Conservation (phyloP, 2,888 invertebrate species). For the Melieria picta region DNA sequence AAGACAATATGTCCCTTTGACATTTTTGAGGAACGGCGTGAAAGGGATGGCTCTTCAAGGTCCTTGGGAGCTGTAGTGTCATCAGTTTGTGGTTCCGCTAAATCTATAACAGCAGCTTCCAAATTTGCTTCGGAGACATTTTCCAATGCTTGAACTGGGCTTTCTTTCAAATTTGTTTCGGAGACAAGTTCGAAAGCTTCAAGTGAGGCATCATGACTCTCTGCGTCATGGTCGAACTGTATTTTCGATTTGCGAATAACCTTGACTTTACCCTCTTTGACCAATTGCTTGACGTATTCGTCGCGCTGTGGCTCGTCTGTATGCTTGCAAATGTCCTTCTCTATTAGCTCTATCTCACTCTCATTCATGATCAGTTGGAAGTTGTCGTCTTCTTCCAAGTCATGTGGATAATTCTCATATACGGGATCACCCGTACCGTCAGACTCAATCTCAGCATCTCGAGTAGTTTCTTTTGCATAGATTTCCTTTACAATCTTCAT, state of each 20-base stretch:
- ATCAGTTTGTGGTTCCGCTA: too few species aligned
- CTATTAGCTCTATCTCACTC: slow-evolving; percentile 20
- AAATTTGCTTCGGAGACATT: background rate
- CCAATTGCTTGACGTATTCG: slow-evolving; percentile 9
- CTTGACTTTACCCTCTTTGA: slow-evolving; percentile 12
- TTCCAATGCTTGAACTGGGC: background rate
- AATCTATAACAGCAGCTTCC: too few species aligned
- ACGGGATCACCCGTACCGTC: background rate
- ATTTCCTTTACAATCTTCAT: background rate
- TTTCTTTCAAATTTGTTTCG: too few species aligned
- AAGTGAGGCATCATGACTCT: too few species aligned
- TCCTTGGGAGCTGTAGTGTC: too few species aligned
- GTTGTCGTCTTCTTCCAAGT: slow-evolving; percentile 8
- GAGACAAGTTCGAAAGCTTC: too few species aligned
- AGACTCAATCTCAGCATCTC: background rate
- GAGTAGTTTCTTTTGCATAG: background rate
- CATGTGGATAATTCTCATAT: background rate
- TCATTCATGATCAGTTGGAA: slow-evolving; percentile 15
- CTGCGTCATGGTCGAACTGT: background rate
- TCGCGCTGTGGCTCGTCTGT: slow-evolving; percentile 11
- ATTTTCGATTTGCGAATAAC: background rate
- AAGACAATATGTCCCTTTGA: too few species aligned
- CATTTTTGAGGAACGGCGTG: too few species aligned
- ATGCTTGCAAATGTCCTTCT: slow-evolving; percentile 11
- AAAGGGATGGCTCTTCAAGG: too few species aligned